Base-by-base conservation (phyloP, 2,888 invertebrate genomes). In the Troglohyphantes excavatus region DNA sequence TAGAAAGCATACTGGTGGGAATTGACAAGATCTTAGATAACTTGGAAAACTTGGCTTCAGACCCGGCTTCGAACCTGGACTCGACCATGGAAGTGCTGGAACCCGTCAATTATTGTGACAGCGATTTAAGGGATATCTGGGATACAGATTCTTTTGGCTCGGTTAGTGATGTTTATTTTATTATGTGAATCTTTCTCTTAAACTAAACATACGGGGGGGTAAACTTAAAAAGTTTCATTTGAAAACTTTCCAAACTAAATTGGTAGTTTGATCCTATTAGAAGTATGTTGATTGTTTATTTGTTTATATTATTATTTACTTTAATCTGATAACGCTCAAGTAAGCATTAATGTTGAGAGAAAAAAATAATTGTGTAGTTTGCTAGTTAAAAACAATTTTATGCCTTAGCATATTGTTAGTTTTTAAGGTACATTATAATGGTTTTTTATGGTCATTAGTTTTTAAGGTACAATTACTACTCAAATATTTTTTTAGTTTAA, bases 91-190 rank as follows among this genome's bases (percentile, higher is more conserved):
- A 89, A 67, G 75, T 89, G 17, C 39, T 89, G 61, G 88, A 89
- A 46, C 82, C 82, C 23, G 88, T 82, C 46, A 89, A 19, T 76
- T 89, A 89, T 27, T 68, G 81, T 67, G 87, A 88, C 68, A 83
- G 75, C 76, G 88, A 89, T 46, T 82, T 89, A 68, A 82, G 65
- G 68, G 88, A 89, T 82, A 82, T 89, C 43, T 89, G 88, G 88
- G 82, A 83, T 75, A 63, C 73, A 53, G 87, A 88, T 39, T 81
- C 87, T 11, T 88, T 88, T 53, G 73, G 61, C 23, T 82, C 88
- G 67, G 88, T 89, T 13, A 76, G 88, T 82, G 7, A 27, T n/a
- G 29, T 46, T 68, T 81, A 29, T 46, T 73, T 73, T 53, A 9
- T 61, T 75, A n/a, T 26, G 11, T 19, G n/a, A 13, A 2, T 13